These are phyloP conservation scores for Patella depressa DNA, from an alignment of 2,888 invertebrate species.

Conservation along the genomic window DNA sequence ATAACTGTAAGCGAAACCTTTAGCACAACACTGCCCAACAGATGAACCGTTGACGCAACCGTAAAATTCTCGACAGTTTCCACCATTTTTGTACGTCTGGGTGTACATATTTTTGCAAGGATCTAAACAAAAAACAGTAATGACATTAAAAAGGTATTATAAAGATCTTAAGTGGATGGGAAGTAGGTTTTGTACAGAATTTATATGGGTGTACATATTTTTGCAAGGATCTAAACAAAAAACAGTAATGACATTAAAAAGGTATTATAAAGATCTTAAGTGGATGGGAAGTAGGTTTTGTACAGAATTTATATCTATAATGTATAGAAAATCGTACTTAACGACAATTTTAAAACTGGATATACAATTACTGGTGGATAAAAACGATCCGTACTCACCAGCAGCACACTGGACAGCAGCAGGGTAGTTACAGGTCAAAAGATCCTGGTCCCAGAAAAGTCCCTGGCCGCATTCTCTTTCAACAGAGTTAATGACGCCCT, in stretches of 20 bases:
- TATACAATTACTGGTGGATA: too few species aligned
- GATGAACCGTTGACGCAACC: slow-evolving; percentile 44
- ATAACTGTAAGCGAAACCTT: slow-evolving; percentile 39
- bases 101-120: background rate
- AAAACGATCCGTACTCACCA: slow-evolving; percentile 22
- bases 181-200: too few species aligned
- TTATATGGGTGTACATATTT: background rate
- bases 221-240: background rate
- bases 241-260: background rate
- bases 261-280: too few species aligned
- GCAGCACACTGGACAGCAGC: slow-evolving; percentile 28
- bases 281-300: too few species aligned
- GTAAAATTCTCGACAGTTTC: slow-evolving; percentile 54
- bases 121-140: background rate
- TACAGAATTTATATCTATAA: too few species aligned
- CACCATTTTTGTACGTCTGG: background rate
- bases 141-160: too few species aligned
- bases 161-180: too few species aligned
- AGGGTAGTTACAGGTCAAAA: slow-evolving; percentile 34
- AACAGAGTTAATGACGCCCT: slow-evolving; percentile 26
- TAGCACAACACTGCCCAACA: slow-evolving; percentile 46
- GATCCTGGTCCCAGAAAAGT: slow-evolving; percentile 38
- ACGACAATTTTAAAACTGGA: too few species aligned
- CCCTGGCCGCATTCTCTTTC: slow-evolving; percentile 37
- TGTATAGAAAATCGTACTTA: too few species aligned